Evolutionary conservation across 2,113 vertebrate species (phyloP).

Genomic region (Strigops habroptila): DNA sequence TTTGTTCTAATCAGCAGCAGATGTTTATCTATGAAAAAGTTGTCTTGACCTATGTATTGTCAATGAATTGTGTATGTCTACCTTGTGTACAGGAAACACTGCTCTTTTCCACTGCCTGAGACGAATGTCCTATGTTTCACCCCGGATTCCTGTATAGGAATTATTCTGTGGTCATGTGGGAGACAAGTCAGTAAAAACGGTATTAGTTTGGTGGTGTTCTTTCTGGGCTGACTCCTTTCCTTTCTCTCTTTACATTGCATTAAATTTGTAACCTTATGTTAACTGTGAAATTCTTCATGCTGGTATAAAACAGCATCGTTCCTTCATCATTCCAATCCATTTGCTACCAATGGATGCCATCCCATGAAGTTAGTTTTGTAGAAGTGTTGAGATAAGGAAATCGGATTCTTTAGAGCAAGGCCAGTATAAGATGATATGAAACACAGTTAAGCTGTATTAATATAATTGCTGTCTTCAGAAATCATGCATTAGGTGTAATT

Average conservation of each 20-base stretch:
- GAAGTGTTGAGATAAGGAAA: background rate
- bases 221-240: background rate
- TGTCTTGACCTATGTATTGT: background rate
- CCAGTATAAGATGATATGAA: background rate
- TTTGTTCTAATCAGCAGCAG: conserved; percentile 21
- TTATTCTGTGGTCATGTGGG: background rate
- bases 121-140: background rate
- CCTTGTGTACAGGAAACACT: background rate
- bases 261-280: background rate
- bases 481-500: background rate
- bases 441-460: background rate
- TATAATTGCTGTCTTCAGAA: background rate
- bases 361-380: background rate
- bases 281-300: background rate
- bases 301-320: background rate
- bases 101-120: background rate
- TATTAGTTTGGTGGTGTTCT: background rate
- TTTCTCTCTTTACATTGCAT: background rate
- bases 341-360: background rate
- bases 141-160: background rate
- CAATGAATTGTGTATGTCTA: background rate
- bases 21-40: background rate
- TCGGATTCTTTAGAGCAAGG: background rate
- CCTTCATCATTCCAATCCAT: background rate
- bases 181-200: background rate